These are phyloP conservation scores for Episyrphus balteatus DNA, from an alignment of 1,140 invertebrate genomes.

Conservation along the genomic window DNA sequence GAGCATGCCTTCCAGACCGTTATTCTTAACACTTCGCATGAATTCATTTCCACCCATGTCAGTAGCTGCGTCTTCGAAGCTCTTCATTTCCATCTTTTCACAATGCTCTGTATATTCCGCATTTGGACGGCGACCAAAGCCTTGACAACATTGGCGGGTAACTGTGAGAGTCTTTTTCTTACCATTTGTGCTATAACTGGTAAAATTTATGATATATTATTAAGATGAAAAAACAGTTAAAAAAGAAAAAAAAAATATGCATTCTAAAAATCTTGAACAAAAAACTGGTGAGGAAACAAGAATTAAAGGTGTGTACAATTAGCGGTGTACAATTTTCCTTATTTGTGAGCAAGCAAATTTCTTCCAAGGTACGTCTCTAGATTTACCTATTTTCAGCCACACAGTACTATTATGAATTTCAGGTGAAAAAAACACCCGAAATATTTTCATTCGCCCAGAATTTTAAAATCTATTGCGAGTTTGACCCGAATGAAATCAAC, in stretches of 20 bases:
- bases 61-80: slow-evolving; percentile 40
- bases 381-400: too few relatives aligned
- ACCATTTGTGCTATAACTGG: slow-evolving; percentile 44
- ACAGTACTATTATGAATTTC: too few relatives aligned
- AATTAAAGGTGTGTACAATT: neutral
- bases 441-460: too few relatives aligned
- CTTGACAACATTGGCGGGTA: slow-evolving; percentile 50
- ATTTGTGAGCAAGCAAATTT: too few relatives aligned
- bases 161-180: slow-evolving; percentile 45
- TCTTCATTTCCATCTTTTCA: slow-evolving; percentile 43
- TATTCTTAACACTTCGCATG: slow-evolving; percentile 37
- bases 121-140: slow-evolving; percentile 39
- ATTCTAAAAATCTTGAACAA: neutral
- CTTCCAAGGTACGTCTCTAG: too few relatives aligned
- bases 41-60: slow-evolving; percentile 45
- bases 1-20: slow-evolving; percentile 37
- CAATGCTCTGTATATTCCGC: slow-evolving; percentile 37
- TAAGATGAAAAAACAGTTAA: neutral
- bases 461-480: too few relatives aligned
- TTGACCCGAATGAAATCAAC: too few relatives aligned
- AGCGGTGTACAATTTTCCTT: too few relatives aligned
- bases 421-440: too few relatives aligned
- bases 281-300: neutral
- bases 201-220: neutral
- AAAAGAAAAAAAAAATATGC: too few relatives aligned